Conservation (phyloP, 2,113 vertebrate species). For the Xiphias gladius region DNA sequence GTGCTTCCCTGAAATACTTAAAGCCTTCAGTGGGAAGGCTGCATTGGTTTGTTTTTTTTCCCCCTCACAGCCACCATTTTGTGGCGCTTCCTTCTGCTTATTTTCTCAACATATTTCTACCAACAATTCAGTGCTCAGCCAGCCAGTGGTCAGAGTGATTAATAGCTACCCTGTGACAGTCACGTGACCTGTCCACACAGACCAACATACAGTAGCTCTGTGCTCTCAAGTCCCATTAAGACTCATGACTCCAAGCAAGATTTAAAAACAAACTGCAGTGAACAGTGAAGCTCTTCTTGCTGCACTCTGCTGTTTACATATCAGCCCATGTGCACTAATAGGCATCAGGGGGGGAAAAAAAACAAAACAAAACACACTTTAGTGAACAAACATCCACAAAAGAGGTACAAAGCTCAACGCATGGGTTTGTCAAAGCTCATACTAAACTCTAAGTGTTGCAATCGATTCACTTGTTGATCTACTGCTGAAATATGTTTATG, state of each 20-base stretch:
- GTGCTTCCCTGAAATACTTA: not conserved
- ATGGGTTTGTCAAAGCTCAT: not conserved
- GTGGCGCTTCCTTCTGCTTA: conserved; percentile 4
- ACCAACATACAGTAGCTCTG: conserved; percentile 27
- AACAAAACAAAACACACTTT: conserved; percentile 4
- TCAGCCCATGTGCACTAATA: not conserved
- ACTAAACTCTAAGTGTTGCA: not conserved
- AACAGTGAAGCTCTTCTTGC: conserved; percentile 34
- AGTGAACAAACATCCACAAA: not conserved
- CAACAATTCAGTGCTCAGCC: not conserved
- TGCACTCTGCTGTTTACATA: not conserved
- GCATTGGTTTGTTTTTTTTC: not conserved
- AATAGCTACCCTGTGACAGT: conserved; percentile 68
- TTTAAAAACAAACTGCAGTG: conserved; percentile 22
- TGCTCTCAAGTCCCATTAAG: conserved; percentile 11
- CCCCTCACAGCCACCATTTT: not conserved
- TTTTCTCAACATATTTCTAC: conserved; percentile 2
- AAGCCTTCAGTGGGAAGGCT: not conserved
- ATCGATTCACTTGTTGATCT: not conserved
- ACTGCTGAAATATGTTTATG: not conserved
- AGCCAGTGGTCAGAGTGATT: conserved; percentile 56
- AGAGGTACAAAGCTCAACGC: not conserved
- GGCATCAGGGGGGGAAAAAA: too few relatives aligned
- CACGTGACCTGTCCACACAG: conserved; percentile 60
- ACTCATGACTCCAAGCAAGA: conserved; percentile 34